Conservation (phyloP, 2,888 invertebrate species). For the Zhengitettix transpicula region DNA sequence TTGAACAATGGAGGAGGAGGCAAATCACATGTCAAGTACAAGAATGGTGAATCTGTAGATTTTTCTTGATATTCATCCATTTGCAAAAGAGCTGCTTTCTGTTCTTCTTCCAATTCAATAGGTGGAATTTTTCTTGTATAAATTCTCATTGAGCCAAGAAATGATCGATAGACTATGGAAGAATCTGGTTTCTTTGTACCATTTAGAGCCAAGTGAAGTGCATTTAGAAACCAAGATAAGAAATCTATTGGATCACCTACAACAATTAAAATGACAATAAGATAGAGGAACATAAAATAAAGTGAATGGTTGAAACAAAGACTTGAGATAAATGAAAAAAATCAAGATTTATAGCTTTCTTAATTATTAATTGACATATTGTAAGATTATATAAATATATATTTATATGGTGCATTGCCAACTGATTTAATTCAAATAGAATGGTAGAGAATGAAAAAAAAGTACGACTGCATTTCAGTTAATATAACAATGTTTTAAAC, state of each 20-base stretch:
- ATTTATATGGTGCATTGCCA: too few species aligned
- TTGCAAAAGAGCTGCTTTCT: constrained; percentile 57
- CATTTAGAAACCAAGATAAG: constrained; percentile 94
- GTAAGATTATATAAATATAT: too few species aligned
- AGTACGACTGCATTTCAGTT: too few species aligned
- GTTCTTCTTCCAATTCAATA: constrained; percentile 77
- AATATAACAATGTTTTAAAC: neutral
- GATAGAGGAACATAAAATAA: too few species aligned
- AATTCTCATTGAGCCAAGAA: constrained; percentile 80
- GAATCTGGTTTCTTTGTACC: constrained; percentile 77
- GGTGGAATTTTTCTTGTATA: constrained; percentile 86
- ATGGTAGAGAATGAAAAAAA: too few species aligned
- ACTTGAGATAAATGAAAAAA: too few species aligned
- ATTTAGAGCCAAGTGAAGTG: constrained; percentile 83
- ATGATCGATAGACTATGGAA: constrained; percentile 88
- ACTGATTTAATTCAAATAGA: too few species aligned
- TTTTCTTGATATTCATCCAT: constrained; percentile 80
- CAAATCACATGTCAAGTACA: constrained; percentile 93
- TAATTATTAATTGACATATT: too few species aligned
- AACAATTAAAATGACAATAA: neutral
- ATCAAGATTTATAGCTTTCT: too few species aligned
- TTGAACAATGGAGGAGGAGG: constrained; percentile 95
- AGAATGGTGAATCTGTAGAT: constrained; percentile 79
- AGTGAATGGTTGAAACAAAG: too few species aligned
- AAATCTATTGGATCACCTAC: constrained; percentile 96